A percentile compares a stretch with the other conserved stretches of the same genome.
phyloP scores from a whole-genome alignment of 2,888 invertebrate species.

The Coecobrya sp. region DNA sequence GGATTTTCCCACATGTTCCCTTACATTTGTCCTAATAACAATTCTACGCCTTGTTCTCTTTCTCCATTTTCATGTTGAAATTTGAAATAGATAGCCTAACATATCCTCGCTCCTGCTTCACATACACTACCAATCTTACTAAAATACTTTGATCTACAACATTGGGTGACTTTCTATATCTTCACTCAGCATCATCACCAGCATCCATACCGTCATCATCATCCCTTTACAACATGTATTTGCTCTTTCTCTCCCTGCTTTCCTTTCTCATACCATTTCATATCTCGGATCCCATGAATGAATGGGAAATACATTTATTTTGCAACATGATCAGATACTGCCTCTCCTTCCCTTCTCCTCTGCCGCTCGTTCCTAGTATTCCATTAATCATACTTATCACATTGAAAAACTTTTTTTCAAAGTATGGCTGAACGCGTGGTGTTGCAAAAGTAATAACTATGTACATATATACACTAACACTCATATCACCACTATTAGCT shows the following conservation, averaged over 20 bases:
- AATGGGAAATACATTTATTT: conserved; percentile 74
- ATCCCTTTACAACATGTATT: conserved; percentile 54
- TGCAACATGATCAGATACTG: conserved; percentile 77
- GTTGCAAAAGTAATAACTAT: neutral
- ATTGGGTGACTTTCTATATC: conserved; percentile 43
- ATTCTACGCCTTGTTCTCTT: neutral
- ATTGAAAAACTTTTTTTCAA: conserved; percentile 68
- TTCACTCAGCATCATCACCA: conserved; percentile 54
- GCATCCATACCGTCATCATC: conserved; percentile 39
- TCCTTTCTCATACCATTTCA: conserved; percentile 30
- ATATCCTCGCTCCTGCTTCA: neutral
- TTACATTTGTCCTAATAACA: conserved; percentile 39
- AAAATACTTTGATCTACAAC: conserved; percentile 33
- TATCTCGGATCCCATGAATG: conserved; percentile 66
- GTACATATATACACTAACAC: neutral
- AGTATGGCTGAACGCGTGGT: conserved; percentile 33
- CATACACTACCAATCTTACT: neutral
- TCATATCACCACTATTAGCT: neutral
- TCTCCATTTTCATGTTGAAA: neutral
- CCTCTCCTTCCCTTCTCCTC: neutral
- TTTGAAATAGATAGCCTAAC: neutral
- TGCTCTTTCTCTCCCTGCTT: conserved; percentile 40
- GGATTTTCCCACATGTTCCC: conserved; percentile 60
- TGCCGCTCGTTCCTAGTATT: conserved; percentile 50
- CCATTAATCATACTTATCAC: conserved; percentile 80